These are phyloP conservation scores for Manis javanica DNA, from an alignment of 2,797 vertebrate species.

Conservation along the genomic window DNA sequence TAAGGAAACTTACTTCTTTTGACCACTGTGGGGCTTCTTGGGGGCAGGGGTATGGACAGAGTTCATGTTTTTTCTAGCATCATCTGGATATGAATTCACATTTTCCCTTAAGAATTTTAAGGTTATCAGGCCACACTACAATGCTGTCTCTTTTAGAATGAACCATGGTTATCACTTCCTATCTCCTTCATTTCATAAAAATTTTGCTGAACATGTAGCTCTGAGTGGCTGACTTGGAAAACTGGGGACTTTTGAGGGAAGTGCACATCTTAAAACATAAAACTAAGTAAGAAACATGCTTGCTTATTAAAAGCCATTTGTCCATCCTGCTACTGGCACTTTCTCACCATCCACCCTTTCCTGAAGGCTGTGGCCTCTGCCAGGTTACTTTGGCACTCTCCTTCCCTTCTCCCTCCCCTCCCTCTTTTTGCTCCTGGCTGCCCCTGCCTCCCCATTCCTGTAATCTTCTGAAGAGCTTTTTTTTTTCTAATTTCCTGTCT, in stretches of 20 bases:
- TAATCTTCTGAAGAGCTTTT: not conserved
- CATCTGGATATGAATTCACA: not conserved
- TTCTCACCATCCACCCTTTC: not conserved
- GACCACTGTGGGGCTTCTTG: not conserved
- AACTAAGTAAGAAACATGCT: not conserved
- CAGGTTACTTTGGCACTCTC: too few relatives aligned
- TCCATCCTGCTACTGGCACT: not conserved
- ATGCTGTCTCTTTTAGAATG: not conserved
- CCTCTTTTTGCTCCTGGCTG: not conserved
- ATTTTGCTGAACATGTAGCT: not conserved
- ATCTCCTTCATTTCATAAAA: not conserved
- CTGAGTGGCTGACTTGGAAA: not conserved
- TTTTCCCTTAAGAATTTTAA: not conserved
- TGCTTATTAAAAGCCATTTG: not conserved
- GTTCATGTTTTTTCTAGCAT: not conserved
- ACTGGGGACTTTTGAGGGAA: not conserved
- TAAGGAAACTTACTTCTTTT: not conserved
- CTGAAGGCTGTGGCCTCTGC: not conserved
- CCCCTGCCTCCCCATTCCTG: not conserved
- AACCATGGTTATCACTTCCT: not conserved
- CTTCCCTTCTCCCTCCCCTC: fast-evolving
- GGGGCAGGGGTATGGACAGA: not conserved
- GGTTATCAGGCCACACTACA: not conserved
- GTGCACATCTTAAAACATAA: constrained; percentile 2
- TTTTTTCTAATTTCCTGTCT: not conserved